These are phyloP conservation scores for Laupala kohalensis DNA, from an alignment of 1,140 invertebrate species.

Conservation along the genomic window DNA sequence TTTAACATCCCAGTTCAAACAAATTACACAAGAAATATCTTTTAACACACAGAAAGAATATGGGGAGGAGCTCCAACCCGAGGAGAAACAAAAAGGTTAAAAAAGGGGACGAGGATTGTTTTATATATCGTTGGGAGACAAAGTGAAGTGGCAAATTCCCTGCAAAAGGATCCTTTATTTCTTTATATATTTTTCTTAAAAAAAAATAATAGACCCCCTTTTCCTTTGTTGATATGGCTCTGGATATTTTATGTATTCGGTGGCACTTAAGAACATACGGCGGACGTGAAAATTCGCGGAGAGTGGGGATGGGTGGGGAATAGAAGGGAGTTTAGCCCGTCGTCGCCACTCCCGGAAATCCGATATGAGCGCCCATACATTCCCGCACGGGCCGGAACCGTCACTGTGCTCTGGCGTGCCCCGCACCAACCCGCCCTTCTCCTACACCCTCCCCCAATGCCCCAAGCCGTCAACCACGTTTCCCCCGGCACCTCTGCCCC, in stretches of 20 bases:
- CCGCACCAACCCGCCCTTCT: no score
- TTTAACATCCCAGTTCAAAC: conserved; percentile 8
- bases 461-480: no score
- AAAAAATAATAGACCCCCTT: background rate
- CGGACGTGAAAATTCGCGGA: background rate
- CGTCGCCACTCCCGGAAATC: background rate
- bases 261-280: background rate
- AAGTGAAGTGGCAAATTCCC: conserved; percentile 7
- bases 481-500: no score
- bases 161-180: background rate
- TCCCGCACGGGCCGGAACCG: background rate
- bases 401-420: no score
- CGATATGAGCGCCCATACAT: conserved; percentile 5
- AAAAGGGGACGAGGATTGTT: conserved; percentile 1
- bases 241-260: conserved; percentile 3
- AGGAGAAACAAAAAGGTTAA: background rate
- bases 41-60: conserved; percentile 2
- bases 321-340: no score
- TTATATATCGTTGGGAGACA: conserved; percentile 2
- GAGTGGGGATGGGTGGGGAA: no score
- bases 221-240: conserved; percentile 1
- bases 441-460: no score
- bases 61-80: background rate
- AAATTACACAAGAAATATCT: conserved; percentile 10
- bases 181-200: background rate